These are phyloP conservation scores for Branchinecta lindahli DNA, from an alignment of 1,140 invertebrate species.

Conservation along the genomic window DNA sequence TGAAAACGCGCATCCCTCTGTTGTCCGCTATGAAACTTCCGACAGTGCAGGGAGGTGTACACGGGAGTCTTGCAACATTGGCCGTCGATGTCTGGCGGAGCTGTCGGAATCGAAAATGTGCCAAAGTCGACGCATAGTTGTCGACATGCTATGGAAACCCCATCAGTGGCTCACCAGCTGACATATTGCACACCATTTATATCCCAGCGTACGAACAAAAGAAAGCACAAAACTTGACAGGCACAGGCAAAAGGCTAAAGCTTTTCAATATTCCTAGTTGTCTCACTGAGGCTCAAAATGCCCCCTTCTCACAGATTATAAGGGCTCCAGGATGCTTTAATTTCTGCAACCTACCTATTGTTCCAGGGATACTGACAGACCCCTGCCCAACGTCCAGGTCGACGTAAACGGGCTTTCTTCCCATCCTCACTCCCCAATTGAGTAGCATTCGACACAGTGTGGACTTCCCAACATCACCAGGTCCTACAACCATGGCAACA, in stretches of 20 bases:
- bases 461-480: conserved; percentile 90
- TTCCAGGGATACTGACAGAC: conserved; percentile 77
- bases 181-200: neutral
- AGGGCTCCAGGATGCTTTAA: neutral
- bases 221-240: neutral
- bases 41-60: no score
- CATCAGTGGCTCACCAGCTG: no score
- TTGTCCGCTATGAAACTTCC: no score
- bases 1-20: no score
- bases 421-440: conserved; percentile 84
- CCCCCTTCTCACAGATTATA: no score
- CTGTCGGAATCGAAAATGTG: no score
- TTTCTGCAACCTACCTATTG: conserved; percentile 44
- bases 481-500: conserved; percentile 80
- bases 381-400: conserved; percentile 96
- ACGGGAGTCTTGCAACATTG: no score
- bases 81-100: no score
- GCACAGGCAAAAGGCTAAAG: conserved; percentile 12
- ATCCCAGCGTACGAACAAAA: conserved; percentile 10
- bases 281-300: no score
- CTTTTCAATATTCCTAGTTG: neutral
- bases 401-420: conserved; percentile 64
- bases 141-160: no score
- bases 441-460: conserved; percentile 74
- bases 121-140: no score